Evolutionary conservation across 2,113 vertebrate species (phyloP), one percentile per base, ranked within the genome.

Genomic region (Girardinichthys multiradiatus): DNA sequence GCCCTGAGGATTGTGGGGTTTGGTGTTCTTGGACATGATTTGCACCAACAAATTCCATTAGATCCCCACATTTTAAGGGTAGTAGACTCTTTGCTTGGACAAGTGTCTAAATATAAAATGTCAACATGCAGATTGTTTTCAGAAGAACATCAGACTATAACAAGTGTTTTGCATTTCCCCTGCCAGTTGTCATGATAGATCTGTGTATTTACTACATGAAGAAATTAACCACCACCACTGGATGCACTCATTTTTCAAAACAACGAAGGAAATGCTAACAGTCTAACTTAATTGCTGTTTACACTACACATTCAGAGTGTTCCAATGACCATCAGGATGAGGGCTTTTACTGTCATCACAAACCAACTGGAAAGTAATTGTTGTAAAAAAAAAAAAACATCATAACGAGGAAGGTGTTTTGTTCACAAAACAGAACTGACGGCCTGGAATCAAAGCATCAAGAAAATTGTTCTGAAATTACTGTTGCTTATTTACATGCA

Each of bases 401-500:
- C 28, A 33, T 15, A 57, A 66, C 27, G 28, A 70, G 19, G 0
- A 59, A 65, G 29, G 30, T 1, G 2, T 67, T 68, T 75, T 57
- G 57, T 61, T 57, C 72, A 26, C 58, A 35, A 26, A 31, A 58
- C 60, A 33, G 57, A 72, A 29, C 0, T 30, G 39, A 59, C 15
- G 63, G 28, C 59, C 45, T 14, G 7, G 72, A 87, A 86, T 83
- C 78, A 80, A 39, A 76, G 74, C 75, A 58, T 82, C 35, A 70
- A 76, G 74, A 77, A 85, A 76, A 75, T 62, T 71, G 68, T 77
- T 86, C 51, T 65, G 74, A 83, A 90, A 85, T 78, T 31, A 24
- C 80, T 54, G 31, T 67, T 24, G 57, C 76, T 82, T 76, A 90
- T 93, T 92, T 94, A 87, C 90, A 91, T 91, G 84, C 76, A 80